phyloP scores from a whole-genome alignment of 2,797 vertebrate genomes.

The Pristis pectinata region DNA sequence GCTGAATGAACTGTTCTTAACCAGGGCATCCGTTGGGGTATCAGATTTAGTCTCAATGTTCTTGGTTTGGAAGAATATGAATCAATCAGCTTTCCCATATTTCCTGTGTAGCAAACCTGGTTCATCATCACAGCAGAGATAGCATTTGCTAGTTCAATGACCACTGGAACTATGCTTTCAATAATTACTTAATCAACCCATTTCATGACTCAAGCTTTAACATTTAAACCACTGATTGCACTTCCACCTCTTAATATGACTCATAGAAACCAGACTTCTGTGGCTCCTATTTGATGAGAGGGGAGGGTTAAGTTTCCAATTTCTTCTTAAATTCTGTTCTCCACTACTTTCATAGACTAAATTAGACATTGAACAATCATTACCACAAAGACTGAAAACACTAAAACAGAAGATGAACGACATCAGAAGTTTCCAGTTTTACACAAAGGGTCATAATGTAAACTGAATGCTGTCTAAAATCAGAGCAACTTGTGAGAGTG shows the following conservation, averaged over 20 bases:
- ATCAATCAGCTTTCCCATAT: neutral
- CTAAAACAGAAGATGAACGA: neutral
- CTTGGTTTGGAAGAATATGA: neutral
- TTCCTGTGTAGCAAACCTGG: neutral
- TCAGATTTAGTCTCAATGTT: neutral
- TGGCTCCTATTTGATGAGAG: neutral
- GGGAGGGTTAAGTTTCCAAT: neutral
- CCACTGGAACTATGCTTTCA: neutral
- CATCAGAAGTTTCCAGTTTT: neutral
- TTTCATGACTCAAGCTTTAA: neutral
- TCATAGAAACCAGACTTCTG: neutral
- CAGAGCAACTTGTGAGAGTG: neutral
- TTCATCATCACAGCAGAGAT: neutral
- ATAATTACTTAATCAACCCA: neutral
- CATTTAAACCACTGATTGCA: neutral
- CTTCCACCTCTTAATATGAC: neutral
- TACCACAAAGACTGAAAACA: neutral
- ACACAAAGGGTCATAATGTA: neutral
- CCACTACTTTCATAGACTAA: neutral
- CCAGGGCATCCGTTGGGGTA: neutral
- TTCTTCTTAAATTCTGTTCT: neutral
- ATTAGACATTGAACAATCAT: neutral
- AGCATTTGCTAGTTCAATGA: neutral
- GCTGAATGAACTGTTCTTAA: neutral
- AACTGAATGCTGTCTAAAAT: neutral